Conservation (phyloP, 2,888 invertebrate species). For the Lacanobia wlatinum region DNA sequence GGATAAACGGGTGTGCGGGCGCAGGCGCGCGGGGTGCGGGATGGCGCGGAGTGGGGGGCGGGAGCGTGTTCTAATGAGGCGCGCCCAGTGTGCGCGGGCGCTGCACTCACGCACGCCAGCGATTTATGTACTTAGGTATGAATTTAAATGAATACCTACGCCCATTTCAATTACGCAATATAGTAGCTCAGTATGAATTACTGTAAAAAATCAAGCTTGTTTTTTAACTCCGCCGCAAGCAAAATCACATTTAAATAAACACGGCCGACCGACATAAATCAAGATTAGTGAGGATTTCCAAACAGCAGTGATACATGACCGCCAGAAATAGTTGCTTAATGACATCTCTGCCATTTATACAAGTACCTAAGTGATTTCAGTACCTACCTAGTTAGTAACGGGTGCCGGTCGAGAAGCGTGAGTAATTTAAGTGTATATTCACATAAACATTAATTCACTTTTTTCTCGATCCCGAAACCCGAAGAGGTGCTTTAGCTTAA, state of each 20-base stretch:
- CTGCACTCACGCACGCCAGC: slow-evolving; percentile 80
- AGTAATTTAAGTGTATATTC: slow-evolving; percentile 65
- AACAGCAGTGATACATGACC: slow-evolving; percentile 71
- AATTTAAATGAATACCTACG: slow-evolving; percentile 81
- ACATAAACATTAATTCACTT: slow-evolving; percentile 77
- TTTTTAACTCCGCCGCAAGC: slow-evolving; percentile 62
- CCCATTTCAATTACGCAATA: slow-evolving; percentile 79
- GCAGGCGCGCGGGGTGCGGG: slow-evolving; percentile 60
- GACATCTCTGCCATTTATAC: slow-evolving; percentile 63
- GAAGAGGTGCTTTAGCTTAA: slow-evolving; percentile 78
- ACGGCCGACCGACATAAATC: slow-evolving; percentile 70
- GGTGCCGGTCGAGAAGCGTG: slow-evolving; percentile 53
- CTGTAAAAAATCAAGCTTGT: slow-evolving; percentile 45
- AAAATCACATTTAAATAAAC: slow-evolving; percentile 70
- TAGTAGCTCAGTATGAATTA: slow-evolving; percentile 64
- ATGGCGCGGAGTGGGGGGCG: slow-evolving; percentile 67
- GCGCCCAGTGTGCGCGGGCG: slow-evolving; percentile 81
- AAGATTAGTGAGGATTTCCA: slow-evolving; percentile 77
- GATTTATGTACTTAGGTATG: slow-evolving; percentile 81
- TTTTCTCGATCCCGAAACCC: slow-evolving; percentile 76
- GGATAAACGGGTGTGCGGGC: slow-evolving; percentile 85
- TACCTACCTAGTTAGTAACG: slow-evolving; percentile 50
- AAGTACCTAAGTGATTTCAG: slow-evolving; percentile 53
- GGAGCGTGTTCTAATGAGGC: slow-evolving; percentile 83
- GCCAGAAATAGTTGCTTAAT: slow-evolving; percentile 71